Evolutionary conservation across 2,888 invertebrate species (phyloP), one percentile per base, ranked within the genome.

Genomic region (Drosophila dives): DNA sequence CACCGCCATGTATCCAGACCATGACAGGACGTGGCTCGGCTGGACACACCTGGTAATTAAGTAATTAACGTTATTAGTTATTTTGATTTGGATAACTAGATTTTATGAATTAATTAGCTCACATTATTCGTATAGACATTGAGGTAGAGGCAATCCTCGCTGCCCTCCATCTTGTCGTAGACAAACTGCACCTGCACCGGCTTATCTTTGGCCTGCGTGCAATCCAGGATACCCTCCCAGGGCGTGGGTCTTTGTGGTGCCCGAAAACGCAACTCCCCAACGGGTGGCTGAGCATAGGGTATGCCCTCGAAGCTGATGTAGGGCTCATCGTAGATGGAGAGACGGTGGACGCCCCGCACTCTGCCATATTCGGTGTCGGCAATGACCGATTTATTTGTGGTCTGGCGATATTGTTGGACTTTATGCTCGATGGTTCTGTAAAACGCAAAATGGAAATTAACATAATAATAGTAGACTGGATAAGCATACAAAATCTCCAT

Each of bases 71-170:
- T 38, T 42, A 23, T 20, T 42, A 10, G n/a, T 7, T 23, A 55
- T 38, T 15, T 29, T 5, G 26, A 45, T 23, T 23, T 15, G 2
- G 11, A 38, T 26, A 26, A 7, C n/a, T 26, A 20, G 26, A 20
- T 48, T 36, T 10, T 3, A n/a, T 29, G 0, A 4, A 45, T 56
- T 40, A 20, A 40, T 69, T 26, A 60, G 81, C 89, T 85, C 71
- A 93, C 93, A 83, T 92, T 90, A 67, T 92, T 92, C 20, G 92
- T 91, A 61, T 87, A 93, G 34, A 94, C 93, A 89, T 94, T 94
- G 11, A 94, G 81, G 81, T 94, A 93, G n/a, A 94, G 89, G 72
- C 94, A 94, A 80, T 94, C 94, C 90, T 95, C 94, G 36, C 91
- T 87, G 10, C 94, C 94, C 51, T 93, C 91, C 8, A 92, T 77